Evolutionary conservation across 1,140 invertebrate species (phyloP).

Genomic region (Plectus sambesii): DNA sequence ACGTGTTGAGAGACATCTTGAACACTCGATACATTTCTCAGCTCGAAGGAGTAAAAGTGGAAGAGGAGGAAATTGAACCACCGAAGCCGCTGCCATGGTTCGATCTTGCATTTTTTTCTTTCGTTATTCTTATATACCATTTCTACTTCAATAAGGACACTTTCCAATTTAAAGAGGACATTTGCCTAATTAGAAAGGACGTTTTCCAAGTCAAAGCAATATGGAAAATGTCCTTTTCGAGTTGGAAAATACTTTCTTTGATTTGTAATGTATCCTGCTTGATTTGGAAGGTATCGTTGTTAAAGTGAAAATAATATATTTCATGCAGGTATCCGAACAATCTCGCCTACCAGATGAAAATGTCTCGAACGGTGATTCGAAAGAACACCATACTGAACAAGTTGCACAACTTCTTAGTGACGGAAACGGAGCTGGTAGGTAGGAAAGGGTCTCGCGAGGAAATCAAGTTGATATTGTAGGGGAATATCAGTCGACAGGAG

Average conservation of each 20-base stretch:
- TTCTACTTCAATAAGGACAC: too few species aligned
- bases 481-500: slow-evolving; percentile 86
- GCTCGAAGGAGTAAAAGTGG: slow-evolving; percentile 18
- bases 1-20: slow-evolving; percentile 17
- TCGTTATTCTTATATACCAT: too few species aligned
- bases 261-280: too few species aligned
- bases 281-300: too few species aligned
- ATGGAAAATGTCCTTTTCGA: too few species aligned
- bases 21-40: slow-evolving; percentile 24
- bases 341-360: slow-evolving; percentile 34
- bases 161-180: slow-evolving; percentile 20
- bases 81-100: slow-evolving; percentile 20
- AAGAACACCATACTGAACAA: slow-evolving; percentile 20
- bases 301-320: too few species aligned
- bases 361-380: slow-evolving; percentile 22
- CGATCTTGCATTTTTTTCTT: too few species aligned
- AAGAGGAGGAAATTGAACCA: slow-evolving; percentile 17
- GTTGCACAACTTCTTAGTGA: slow-evolving; percentile 30
- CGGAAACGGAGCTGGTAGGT: slow-evolving; percentile 22
- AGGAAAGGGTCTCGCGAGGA: not conserved
- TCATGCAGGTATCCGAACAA: too few species aligned
- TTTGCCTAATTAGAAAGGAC: slow-evolving; percentile 29
- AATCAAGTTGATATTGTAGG: slow-evolving; percentile 47
- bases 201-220: too few species aligned
- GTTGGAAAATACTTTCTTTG: too few species aligned